A percentile compares a stretch with the other conserved stretches of the same genome.
Evolutionary conservation across 1,140 invertebrate species (phyloP).

Genomic region (Zaprionus tsacasi): DNA sequence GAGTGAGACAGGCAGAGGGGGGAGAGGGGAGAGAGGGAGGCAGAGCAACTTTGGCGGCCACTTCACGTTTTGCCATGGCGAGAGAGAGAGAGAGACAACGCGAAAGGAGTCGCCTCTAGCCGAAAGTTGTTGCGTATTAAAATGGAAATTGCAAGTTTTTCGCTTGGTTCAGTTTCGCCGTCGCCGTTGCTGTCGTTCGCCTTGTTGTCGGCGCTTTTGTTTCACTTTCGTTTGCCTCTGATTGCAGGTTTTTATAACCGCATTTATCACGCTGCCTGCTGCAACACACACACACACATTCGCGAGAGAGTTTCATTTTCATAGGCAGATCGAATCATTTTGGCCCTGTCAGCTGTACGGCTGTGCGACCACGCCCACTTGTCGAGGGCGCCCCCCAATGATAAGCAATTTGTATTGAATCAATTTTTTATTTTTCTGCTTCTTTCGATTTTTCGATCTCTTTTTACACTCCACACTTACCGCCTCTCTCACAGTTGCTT

Average conservation of each 20-base stretch:
- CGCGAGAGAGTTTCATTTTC: slow-evolving; percentile 45
- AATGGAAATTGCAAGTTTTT: slow-evolving; percentile 83
- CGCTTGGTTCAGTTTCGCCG: slow-evolving; percentile 39
- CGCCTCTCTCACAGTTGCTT: slow-evolving; percentile 7
- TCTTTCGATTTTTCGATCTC: slow-evolving; percentile 3
- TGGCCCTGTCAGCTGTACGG: slow-evolving; percentile 22
- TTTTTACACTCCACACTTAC: slow-evolving; percentile 1
- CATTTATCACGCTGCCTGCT: slow-evolving; percentile 75
- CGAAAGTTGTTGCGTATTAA: slow-evolving; percentile 82
- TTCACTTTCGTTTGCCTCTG: slow-evolving; percentile 81
- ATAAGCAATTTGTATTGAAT: slow-evolving; percentile 51
- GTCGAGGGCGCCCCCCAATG: slow-evolving; percentile 14
- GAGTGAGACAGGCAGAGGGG: neutral
- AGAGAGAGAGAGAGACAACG: neutral
- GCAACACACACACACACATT: slow-evolving; percentile 47
- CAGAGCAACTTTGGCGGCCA: slow-evolving; percentile 15
- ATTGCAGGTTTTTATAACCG: slow-evolving; percentile 74
- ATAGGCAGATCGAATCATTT: neutral
- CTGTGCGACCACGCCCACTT: slow-evolving; percentile 8
- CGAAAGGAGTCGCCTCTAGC: slow-evolving; percentile 61
- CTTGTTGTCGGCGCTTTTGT: slow-evolving; percentile 65
- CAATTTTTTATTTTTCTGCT: neutral
- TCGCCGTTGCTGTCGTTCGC: slow-evolving; percentile 20
- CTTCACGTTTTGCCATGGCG: slow-evolving; percentile 39
- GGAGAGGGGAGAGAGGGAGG: neutral